Base-by-base conservation (phyloP, 2,113 vertebrate genomes). In the Aphelocoma coerulescens region DNA sequence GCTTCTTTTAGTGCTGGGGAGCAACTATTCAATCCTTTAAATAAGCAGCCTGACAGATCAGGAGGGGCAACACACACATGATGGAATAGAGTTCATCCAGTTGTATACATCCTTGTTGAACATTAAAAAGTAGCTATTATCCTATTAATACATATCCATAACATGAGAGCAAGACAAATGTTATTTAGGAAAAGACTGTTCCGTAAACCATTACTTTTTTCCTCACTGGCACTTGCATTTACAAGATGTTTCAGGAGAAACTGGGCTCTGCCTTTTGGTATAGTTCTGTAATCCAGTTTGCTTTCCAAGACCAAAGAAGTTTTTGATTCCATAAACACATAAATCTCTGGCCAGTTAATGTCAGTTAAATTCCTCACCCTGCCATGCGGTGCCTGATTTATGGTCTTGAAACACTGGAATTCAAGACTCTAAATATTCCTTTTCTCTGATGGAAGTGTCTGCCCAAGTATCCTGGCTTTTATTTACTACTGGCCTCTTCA, bases 321-420 rank as follows among this genome's bases (percentile, higher is more conserved):
- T 71, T 68, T 94, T 52, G 58, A 94, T 75, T 91, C 51, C 93
- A 96, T 32, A 58, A 96, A 73, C 78, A 88, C 67, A 75, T 68
- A 76, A 94, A 95, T 96, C 94, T 88, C 69, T 6, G 33, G 58
- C 62, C 78, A 66, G 87, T 82, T 94, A 72, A 65, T 7, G 62
- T 74, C 89, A 69, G 66, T 30, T 88, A 35, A 85, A 93, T 82
- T 91, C 84, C 83, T 92, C 76, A 91, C 35, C 52, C 76, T 87
- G 80, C 49, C 89, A 84, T 0, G 6, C 55, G 69, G n/a, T 10
- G 59, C 59, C 61, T 61, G 80, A 96, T 97, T 91, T 92, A 92
- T 0, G 9, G 52, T 14, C 48, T 44, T 4, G 0, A 87, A 96
- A 86, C 68, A 67, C 59, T 59, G 76, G 55, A 91, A 93, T 68